Evolutionary conservation across 2,113 vertebrate species (phyloP).

Genomic region (Colius striatus): DNA sequence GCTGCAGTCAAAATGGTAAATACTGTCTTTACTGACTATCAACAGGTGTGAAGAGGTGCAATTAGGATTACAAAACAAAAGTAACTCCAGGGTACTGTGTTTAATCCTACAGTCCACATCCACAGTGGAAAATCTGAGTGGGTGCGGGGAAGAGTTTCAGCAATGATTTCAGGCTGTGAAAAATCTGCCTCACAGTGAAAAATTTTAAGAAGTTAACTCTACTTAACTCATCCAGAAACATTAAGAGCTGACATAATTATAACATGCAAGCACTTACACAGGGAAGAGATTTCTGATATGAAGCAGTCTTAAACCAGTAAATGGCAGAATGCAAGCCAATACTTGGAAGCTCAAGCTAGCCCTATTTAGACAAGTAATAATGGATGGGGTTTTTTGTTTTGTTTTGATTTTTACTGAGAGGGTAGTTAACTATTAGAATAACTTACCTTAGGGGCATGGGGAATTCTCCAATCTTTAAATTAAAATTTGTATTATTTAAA

Average conservation of each 20-base stretch:
- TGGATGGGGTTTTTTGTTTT: neutral
- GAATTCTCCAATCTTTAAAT: conserved; percentile 40
- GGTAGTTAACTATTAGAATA: conserved; percentile 4
- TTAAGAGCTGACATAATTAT: neutral
- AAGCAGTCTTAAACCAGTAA: neutral
- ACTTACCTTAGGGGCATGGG: conserved; percentile 5
- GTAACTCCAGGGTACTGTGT: neutral
- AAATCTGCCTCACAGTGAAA: neutral
- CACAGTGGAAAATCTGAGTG: neutral
- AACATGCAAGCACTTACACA: conserved; percentile 7
- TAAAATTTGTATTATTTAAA: conserved; percentile 40
- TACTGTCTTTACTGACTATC: neutral
- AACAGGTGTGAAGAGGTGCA: neutral
- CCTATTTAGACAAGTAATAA: neutral
- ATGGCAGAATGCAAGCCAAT: neutral
- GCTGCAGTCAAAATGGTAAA: neutral
- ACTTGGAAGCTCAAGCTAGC: neutral
- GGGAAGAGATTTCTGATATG: neutral
- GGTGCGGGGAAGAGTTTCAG: neutral
- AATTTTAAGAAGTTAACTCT: neutral
- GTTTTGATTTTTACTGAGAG: neutral
- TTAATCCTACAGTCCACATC: neutral
- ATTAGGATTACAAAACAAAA: neutral
- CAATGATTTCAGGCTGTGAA: neutral
- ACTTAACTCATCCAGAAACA: conserved; percentile 12